Conservation (phyloP, 1,140 invertebrate genomes). For the Bradynema listronoti region DNA sequence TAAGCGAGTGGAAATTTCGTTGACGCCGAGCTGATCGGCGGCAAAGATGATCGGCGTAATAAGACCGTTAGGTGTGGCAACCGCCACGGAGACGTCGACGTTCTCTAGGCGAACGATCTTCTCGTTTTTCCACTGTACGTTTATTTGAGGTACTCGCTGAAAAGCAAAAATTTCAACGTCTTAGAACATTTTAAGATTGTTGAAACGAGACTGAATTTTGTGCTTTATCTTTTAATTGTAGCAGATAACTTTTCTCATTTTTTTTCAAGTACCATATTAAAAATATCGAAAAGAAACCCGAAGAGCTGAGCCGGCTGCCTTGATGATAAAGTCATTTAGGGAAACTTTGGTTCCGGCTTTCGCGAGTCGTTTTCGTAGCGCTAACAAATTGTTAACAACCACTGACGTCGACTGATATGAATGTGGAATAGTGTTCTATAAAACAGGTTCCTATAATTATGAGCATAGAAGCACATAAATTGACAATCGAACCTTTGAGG, state of each 20-base stretch:
- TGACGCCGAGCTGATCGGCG: constrained; percentile 68
- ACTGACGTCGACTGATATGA: constrained; percentile 83
- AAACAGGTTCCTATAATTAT: too few relatives aligned
- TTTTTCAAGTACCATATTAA: too few relatives aligned
- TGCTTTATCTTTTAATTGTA: too few relatives aligned
- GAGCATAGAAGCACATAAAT: too few relatives aligned
- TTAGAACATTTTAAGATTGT: constrained; percentile 12
- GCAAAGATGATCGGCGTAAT: constrained; percentile 92
- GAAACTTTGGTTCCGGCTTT: constrained; percentile 67
- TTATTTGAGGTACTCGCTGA: constrained; percentile 78
- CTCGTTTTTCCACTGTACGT: constrained; percentile 81
- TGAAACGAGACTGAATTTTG: not conserved
- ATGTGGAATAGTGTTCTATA: constrained; percentile 84
- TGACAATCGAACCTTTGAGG: constrained; percentile 75
- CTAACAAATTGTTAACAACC: constrained; percentile 67
- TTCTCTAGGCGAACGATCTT: constrained; percentile 78
- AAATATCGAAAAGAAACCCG: constrained; percentile 58
- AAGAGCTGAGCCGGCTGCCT: constrained; percentile 82
- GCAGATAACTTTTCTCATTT: too few relatives aligned
- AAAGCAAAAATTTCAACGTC: constrained; percentile 31
- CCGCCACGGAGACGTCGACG: constrained; percentile 91
- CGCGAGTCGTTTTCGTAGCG: constrained; percentile 64
- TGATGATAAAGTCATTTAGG: constrained; percentile 92
- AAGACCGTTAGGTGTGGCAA: constrained; percentile 83
- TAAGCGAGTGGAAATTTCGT: constrained; percentile 76